Base-by-base conservation (phyloP, 2,888 invertebrate genomes). In the Chaitophorus viminalis region DNA sequence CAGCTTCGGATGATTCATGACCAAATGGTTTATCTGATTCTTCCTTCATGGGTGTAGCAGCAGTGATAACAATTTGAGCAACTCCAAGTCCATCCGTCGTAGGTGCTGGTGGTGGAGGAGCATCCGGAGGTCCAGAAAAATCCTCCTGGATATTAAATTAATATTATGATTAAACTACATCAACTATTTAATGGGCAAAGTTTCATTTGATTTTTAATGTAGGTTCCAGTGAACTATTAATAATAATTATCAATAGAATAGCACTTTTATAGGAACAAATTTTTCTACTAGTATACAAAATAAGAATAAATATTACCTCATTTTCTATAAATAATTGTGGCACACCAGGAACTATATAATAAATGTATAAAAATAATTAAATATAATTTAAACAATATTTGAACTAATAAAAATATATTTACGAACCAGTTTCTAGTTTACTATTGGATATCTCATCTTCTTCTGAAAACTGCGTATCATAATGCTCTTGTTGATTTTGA, bases 61-160 rank as follows among this genome's bases (percentile, higher is more conserved):
- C 97, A 78, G 97, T 98, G 91, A 98, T 97, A 89, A 97, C 96
- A 90, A 98, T 97, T 92, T 96, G 96, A 84, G 96, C 96, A 90
- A 96, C 96, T 89, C 95, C 96, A 89, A 97, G 93, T 90, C 95
- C 84, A n/a, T 88, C 84, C 52, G 70, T 31, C n/a, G 72, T 54
- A 3, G 79, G 70, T 29, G 81, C 83, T 18, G 88, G 79, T 4
- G 89, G 88, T 0, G 89, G 88, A 31, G 89, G 89, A 33, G 70
- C 70, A 31, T 77, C 60, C 17, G 89, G 87, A 60, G 89, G 87
- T 5, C 33, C 84, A 21, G 83, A 75, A 76, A 11, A 29, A 31
- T 82, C 68, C 5, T 76, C 68, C 88, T 88, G 31, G 3, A 54
- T 25, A n/a, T 33, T 14, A 46, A 14, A 14, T 54, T 33, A 39